phyloP scores from a whole-genome alignment of 2,888 invertebrate species.

The Phlogophora meticulosa region DNA sequence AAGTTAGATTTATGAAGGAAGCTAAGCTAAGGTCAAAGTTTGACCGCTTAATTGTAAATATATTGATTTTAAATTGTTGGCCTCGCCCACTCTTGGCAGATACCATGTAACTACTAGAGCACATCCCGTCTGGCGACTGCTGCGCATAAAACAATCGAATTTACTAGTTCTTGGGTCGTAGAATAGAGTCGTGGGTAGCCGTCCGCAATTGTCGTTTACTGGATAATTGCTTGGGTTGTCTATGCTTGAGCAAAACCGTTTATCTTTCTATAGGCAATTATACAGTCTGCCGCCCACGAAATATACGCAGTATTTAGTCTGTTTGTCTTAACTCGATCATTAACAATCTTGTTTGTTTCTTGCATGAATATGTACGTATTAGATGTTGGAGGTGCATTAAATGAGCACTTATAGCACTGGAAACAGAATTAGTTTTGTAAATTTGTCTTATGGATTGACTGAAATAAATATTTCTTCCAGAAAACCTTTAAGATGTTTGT shows the following conservation, averaged over 20 bases:
- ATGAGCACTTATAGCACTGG: not conserved
- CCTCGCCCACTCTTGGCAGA: constrained; percentile 69
- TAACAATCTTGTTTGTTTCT: constrained; percentile 29
- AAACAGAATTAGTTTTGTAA: constrained; percentile 16
- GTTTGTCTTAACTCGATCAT: constrained; percentile 36
- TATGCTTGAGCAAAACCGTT: constrained; percentile 64
- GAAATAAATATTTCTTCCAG: constrained; percentile 38
- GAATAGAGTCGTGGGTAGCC: constrained; percentile 73
- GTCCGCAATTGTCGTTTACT: constrained; percentile 71
- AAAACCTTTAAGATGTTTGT: constrained; percentile 20
- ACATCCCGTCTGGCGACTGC: constrained; percentile 67
- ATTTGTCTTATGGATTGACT: not conserved
- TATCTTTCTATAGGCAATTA: constrained; percentile 70
- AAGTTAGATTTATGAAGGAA: not conserved
- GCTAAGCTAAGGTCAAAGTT: constrained; percentile 31
- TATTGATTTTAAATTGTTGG: constrained; percentile 55
- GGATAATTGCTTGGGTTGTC: constrained; percentile 73
- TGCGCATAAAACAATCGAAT: constrained; percentile 65
- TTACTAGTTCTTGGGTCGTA: constrained; percentile 60
- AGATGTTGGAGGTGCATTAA: not conserved
- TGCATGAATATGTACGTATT: not conserved
- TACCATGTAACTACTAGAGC: constrained; percentile 68
- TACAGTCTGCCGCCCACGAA: constrained; percentile 73
- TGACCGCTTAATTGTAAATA: constrained; percentile 45
- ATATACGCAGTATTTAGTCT: constrained; percentile 54